Base-by-base conservation (phyloP, 2,888 invertebrate species). In the Eupithecia abbreviata region DNA sequence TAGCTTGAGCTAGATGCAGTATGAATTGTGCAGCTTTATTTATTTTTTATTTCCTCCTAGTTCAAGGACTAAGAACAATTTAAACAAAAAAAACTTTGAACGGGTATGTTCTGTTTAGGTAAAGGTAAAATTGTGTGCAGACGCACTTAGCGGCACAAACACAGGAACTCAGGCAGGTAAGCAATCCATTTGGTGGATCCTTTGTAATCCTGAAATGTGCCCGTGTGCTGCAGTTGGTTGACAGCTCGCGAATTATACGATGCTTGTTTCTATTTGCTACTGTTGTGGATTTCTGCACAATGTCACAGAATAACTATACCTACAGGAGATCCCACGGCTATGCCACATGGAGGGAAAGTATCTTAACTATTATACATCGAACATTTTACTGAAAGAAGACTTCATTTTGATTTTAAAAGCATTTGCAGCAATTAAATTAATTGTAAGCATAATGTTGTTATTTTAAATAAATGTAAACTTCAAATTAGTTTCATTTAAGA, bases 181-280 rank as follows among this genome's bases (percentile, higher is more conserved):
- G 83, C 86, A 84, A 89, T 89, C 87, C 86, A 88, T 89, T 88
- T 87, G 80, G 77, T 76, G 74, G 49, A 86, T 85, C 88, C 89
- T 85, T 85, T 85, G 87, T 89, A 89, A 89, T 87, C 88, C 88
- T 86, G 85, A 88, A 85, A 87, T 89, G 89, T 88, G 85, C 84
- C 87, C 85, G 75, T 77, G 65, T 74, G 77, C 75, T 79, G 65
- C 72, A 67, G 73, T 74, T 72, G 62, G 75, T 73, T 71, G 67
- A 66, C 49, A 55, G 67, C 71, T 71, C 70, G 47, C 68, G 76
- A 75, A 75, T 80, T 58, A 58, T 80, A 78, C 68, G 72, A 75
- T 66, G 58, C 62, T 71, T 75, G 51, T 51, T 76, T 74, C 47
- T 41, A 42, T 6, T 13, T 42, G 42, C 30, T 30, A 66, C 15